Base-by-base conservation (phyloP, 2,113 vertebrate genomes). In the Platycercus adscitus region DNA sequence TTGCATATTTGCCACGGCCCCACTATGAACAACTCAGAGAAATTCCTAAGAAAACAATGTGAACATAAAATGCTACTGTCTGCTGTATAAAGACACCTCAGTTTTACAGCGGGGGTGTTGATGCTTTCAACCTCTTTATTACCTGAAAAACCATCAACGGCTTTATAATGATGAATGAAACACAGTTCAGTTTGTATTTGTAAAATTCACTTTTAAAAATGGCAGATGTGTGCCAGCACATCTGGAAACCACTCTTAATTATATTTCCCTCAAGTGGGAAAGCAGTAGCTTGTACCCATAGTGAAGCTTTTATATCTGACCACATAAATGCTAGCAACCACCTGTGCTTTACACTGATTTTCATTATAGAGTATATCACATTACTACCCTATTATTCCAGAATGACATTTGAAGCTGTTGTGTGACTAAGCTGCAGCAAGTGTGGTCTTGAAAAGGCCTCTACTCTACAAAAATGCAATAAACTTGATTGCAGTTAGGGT, bases 241-340 rank as follows among this genome's bases (percentile, higher is more conserved):
- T 97, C 96, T 97, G 96, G 96, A 97, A 98, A 96, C 84, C 73
- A 82, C 89, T 97, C 97, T 96, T 97, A 97, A 98, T 97, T 97
- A 89, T 69, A 91, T 46, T 89, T 95, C 88, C 81, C 91, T 97
- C 91, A 95, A 96, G 83, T 72, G 71, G 94, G 77, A 95, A 96
- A 89, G 79, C 52, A 97, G 76, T 93, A 88, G 69, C 81, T 88
- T 94, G 52, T 90, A 92, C 78, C 80, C 93, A 60, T 35, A 73
- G 91, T 4, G 15, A 63, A 92, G 70, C 88, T 95, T 97, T 85
- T 91, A 88, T 95, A 91, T 94, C 89, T 97, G 96, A 84, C 92
- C 92, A 97, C 89, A 96, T 55, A 94, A 97, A 95, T 84, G n/a
- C 78, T 88, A 87, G 85, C 80, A 95, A 81, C 96, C 81, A 97